Evolutionary conservation across 1,140 invertebrate genomes (phyloP), one percentile per base, ranked within the genome.

Genomic region (Andricus grossulariae): DNA sequence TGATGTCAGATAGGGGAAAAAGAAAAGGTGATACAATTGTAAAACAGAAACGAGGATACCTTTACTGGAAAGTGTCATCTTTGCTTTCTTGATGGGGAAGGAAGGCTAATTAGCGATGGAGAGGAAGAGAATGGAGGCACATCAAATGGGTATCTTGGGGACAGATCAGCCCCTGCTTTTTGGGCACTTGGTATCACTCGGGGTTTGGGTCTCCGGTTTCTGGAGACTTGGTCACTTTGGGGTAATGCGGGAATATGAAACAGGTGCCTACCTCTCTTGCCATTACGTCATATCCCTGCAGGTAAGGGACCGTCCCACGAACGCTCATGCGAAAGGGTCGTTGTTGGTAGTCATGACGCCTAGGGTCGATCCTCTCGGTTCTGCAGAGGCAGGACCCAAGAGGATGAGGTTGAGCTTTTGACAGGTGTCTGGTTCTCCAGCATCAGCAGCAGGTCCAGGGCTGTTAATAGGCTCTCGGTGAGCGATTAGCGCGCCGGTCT

Each of bases 201-300:
- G 57, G 19, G 19, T 66, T 45, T 45, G 39, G 8, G 39, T 45
- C 39, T 45, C 10, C 39, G 7, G 0, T 45, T 45, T 7, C 39
- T 45, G 39, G 39, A 45, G 39, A 45, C 7, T 45, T 11, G 39
- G 6, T 45, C 39, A 45, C 39, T 45, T 45, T 8, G 39, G n/a
- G 50, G 54, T n/a, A 18, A 19, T 39, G 15, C 11, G 16, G 25
- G 73, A 45, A 76, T 45, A 73, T 50, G 50, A 71, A 54, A 21
- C 54, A 74, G 78, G 74, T 84, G 80, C 87, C 71, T 90, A 92
- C 92, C 91, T 92, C 91, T 92, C 91, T 92, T 92, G 91, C 91
- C 91, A 92, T 92, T 91, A 92, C 90, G 91, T 92, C 92, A 92
- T 92, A 89, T 91, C 91, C 91, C 89, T 88, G 88, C 89, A 91